phyloP scores from a whole-genome alignment of 2,888 invertebrate species.

The Lasioglossum malachurum region DNA sequence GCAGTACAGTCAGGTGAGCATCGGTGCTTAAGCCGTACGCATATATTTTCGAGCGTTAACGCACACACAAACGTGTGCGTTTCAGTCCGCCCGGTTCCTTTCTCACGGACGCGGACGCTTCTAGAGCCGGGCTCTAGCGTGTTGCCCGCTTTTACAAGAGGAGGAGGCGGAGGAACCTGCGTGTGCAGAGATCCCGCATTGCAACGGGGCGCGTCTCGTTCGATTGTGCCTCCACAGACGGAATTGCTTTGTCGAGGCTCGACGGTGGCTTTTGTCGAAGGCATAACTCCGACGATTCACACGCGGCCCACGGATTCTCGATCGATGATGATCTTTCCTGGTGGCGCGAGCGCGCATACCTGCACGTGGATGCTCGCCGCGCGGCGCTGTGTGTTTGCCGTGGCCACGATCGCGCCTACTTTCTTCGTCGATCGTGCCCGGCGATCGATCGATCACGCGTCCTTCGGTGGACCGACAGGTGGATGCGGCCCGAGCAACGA shows the following conservation, averaged over 20 bases:
- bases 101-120: not conserved
- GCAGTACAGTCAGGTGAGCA: not conserved
- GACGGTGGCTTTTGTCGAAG: slow-evolving; percentile 72
- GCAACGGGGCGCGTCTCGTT: slow-evolving; percentile 71
- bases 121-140: not conserved
- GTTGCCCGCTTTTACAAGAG: slow-evolving; percentile 41
- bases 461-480: slow-evolving; percentile 47
- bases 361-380: slow-evolving; percentile 26
- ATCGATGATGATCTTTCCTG: slow-evolving; percentile 65
- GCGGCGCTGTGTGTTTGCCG: slow-evolving; percentile 28
- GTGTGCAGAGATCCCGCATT: slow-evolving; percentile 43
- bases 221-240: slow-evolving; percentile 71
- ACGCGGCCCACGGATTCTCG: slow-evolving; percentile 79
- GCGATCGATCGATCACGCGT: slow-evolving; percentile 40
- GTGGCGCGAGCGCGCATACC: slow-evolving; percentile 43
- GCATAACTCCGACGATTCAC: slow-evolving; percentile 79
- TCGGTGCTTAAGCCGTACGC: slow-evolving; percentile 20
- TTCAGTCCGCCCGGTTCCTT: not conserved
- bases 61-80: slow-evolving; percentile 23
- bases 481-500: slow-evolving; percentile 10
- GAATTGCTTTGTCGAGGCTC: slow-evolving; percentile 73
- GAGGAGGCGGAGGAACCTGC: slow-evolving; percentile 22
- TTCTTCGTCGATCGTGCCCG: slow-evolving; percentile 42
- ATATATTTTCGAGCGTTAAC: slow-evolving; percentile 47
- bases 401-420: slow-evolving; percentile 42